Evolutionary conservation across 2,113 vertebrate species (phyloP), one percentile per base, ranked within the genome.

Genomic region (Sorex araneus): DNA sequence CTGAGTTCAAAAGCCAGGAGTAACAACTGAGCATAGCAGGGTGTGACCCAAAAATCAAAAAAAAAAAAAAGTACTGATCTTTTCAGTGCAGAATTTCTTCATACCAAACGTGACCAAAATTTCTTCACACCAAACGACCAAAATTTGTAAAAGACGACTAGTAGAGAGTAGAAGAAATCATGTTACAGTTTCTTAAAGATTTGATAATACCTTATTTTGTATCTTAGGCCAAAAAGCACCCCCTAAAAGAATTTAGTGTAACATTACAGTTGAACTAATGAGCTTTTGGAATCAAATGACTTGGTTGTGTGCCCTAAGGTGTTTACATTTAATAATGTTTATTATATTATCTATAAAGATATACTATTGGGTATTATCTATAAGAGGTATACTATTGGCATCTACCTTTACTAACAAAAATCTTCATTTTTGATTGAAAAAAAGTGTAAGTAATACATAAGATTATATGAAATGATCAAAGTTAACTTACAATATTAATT

Each of bases 141-240:
- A n/a, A n/a, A n/a, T n/a, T 84, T 79, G 11, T 4, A 79, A 84
- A 47, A 47, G 45, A 47, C 45, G 54, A 9, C 3, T 40, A 10
- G 66, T 74, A 89, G 60, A 8, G 7, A 66, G 6, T 54, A 88
- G 78, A 84, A 64, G 27, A 80, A 66, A 85, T 79, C 28, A 74
- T n/a, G 45, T 36, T 10, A 85, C 79, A 6, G 1, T 80, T 25
- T 66, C 32, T 74, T 80, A 69, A 66, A 80, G 54, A 66, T 74
- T 57, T 74, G 16, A 1, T 40, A 79, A 66, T 84, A 66, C 64
- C 6, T 54, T 57, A 30, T 45, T 85, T 83, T 34, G 43, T 74
- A 80, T 79, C 23, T 79, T 30, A 66, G 23, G 7, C 25, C 40
- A 34, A 71, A 21, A 64, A 4, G 16, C 7, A 5, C 57, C 90